Base-by-base conservation (phyloP, 2,797 vertebrate genomes). In the Enteromius argenteus region DNA sequence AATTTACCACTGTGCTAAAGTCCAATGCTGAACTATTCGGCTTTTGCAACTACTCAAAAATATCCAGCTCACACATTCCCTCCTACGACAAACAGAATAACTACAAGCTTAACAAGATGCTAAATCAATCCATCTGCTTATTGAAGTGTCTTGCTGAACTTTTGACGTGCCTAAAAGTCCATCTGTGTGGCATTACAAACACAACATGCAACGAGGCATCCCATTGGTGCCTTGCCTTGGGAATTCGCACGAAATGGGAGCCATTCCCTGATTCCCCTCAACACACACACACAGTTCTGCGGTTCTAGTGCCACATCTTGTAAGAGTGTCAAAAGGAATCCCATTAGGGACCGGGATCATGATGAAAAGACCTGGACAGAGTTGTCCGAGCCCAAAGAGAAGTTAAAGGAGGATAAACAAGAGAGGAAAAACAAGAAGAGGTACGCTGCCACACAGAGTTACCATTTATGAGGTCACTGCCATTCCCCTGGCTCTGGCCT, bases 21-120 rank as follows among this genome's bases (percentile, higher is more conserved):
- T 73, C 64, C 68, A 80, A 73, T 79, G 23, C 75, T 37, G 39
- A 53, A 73, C 30, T 39, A 21, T 71, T 42, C 8, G 72, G 56
- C n/a, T 42, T 68, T 78, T 10, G 35, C 32, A 78, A 27, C 30
- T 19, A 37, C 27, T 35, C 35, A 27, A 71, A 69, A 81, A 73
- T 53, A 58, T 53, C 19, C 77, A 30, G 35, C 17, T 42, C 56
- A 32, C 49, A 27, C 73, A 73, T 80, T 64, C 42, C 77, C 62
- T 62, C 69, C 76, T 56, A 58, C 23, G 39, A 64, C n/a, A 23
- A 75, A 64, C 51, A 5, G 10, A 80, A 64, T 14, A 76, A 23
- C 71, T 80, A 62, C 35, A 81, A 51, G 71, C 71, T 69, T 74
- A 62, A 56, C 93, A 93, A 85, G 93, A 94, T 42, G 35, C 42